Evolutionary conservation across 2,888 invertebrate genomes (phyloP), one percentile per base, ranked within the genome.

Genomic region (Apoda limacodes): DNA sequence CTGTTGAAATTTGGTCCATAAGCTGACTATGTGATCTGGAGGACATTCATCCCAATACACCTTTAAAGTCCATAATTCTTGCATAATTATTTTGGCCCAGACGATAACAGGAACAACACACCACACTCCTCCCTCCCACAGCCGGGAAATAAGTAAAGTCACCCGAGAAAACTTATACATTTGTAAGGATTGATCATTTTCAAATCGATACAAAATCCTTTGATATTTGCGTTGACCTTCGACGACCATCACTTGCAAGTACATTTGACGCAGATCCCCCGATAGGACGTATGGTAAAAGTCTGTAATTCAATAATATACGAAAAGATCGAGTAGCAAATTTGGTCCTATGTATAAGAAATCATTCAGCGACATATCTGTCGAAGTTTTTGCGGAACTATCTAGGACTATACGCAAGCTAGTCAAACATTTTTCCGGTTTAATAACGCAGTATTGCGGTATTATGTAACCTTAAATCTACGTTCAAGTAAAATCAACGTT

Each of bases 151-250:
- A 5, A 14, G 19, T 7, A 43, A 43, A 5, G 34, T 20, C 3
- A 43, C 38, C 1, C 38, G 34, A 17, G 20, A 32, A 27, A 40
- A 39, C 28, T 40, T 20, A 24, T 25, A 39, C 3, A 13, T 23
- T 17, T 26, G n/a, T n/a, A n/a, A n/a, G n/a, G n/a, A 21, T 1
- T 35, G 31, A 11, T 25, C 13, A 6, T 4, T 5, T 10, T 29
- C 9, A 28, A 38, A 39, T 5, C 37, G 17, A 22, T 35, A 42
- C 12, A 40, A 23, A 17, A 42, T 35, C 5, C 32, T 19, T 27
- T 34, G 33, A 30, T 28, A 42, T 15, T 27, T 23, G 14, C 35
- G 31, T 23, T 37, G 26, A 19, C 29, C n/a, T 10, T 22, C 12
- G 17, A 34, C 10, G 5, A 29, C 25, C 11, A 22, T 13, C 10